These are phyloP conservation scores for Corythoichthys intestinalis DNA, from an alignment of 2,113 vertebrate species.

Conservation along the genomic window DNA sequence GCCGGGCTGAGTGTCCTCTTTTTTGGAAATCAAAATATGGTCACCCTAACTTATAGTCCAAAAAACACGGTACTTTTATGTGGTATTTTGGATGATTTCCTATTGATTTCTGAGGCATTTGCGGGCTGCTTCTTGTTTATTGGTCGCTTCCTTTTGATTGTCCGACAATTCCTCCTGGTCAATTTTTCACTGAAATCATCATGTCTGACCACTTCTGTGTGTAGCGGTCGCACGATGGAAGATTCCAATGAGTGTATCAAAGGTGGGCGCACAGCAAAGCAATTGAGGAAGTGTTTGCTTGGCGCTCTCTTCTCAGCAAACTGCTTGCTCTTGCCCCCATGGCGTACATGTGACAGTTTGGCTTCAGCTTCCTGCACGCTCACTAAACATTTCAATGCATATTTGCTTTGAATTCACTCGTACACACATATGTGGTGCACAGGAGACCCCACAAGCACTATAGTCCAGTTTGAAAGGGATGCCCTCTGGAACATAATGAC, in stretches of 20 bases:
- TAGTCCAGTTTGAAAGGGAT: slow-evolving; percentile 4
- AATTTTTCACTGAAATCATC: background rate
- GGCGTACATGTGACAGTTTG: slow-evolving; percentile 53
- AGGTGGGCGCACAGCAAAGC: slow-evolving; percentile 1
- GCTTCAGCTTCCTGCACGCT: slow-evolving; percentile 42
- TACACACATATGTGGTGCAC: slow-evolving; percentile 10
- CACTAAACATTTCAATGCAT: slow-evolving; percentile 30
- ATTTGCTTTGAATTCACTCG: slow-evolving; percentile 24
- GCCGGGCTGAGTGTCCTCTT: too few species aligned
- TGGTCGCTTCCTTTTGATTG: too few species aligned
- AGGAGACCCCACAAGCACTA: background rate
- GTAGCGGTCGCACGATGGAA: background rate
- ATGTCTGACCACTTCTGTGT: background rate
- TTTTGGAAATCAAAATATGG: too few species aligned
- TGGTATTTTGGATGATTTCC: too few species aligned
- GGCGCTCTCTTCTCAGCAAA: slow-evolving; percentile 62
- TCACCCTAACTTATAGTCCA: too few species aligned
- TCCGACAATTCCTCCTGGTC: background rate
- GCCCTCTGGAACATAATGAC: slow-evolving; percentile 1
- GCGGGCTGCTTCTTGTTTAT: too few species aligned
- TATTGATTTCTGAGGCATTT: too few species aligned
- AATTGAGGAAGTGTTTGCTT: slow-evolving; percentile 46
- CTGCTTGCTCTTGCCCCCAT: slow-evolving; percentile 48
- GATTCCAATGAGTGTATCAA: background rate
- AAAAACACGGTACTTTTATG: too few species aligned